Base-by-base conservation (phyloP, 1,140 invertebrate genomes). In the Polyergus mexicanus region DNA sequence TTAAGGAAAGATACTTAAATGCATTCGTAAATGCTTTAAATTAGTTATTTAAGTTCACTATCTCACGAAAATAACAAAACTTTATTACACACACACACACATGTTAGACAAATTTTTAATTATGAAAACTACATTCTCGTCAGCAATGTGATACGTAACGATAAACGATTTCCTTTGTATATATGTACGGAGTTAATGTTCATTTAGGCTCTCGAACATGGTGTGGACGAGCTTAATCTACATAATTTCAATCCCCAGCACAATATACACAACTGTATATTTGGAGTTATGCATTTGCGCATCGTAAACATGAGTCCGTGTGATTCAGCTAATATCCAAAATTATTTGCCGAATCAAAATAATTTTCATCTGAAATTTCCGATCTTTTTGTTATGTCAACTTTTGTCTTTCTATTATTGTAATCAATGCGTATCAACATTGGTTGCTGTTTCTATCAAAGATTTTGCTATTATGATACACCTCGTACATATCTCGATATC, bases 271-370 rank as follows among this genome's bases (percentile, higher is more conserved):
- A 11, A 22, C 35, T n/a, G 35, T 85, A 56, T 84, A 83, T 32
- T 63, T 54, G 71, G 47, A 89, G 87, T 76, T 78, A 74, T 65
- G 88, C 86, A 35, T 84, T 74, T 76, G 66, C 41, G 25, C 38
- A 44, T 71, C 35, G 65, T 69, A 86, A 41, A 51, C 41, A 78
- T 19, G 16, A 41, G 8, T 51, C 44, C 58, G 72, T 74, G 44
- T 65, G 83, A 90, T 89, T 90, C 69, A 71, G 72, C 83, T 90
- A 86, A 88, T 85, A 87, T 91, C 81, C 66, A 54, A 66, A 88
- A 91, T 91, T 91, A 85, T 89, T 91, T 77, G 74, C 35, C 71
- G 65, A 91, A 89, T 87, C 84, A 72, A 87, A 91, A 91, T 91
- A 91, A 89, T 91, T 91, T 91, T 28, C 75, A 32, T 10, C 13